A percentile compares a stretch with the other conserved stretches of the same genome.
Evolutionary conservation across 1,140 invertebrate genomes (phyloP).

Genomic region (Cotesia typhae): DNA sequence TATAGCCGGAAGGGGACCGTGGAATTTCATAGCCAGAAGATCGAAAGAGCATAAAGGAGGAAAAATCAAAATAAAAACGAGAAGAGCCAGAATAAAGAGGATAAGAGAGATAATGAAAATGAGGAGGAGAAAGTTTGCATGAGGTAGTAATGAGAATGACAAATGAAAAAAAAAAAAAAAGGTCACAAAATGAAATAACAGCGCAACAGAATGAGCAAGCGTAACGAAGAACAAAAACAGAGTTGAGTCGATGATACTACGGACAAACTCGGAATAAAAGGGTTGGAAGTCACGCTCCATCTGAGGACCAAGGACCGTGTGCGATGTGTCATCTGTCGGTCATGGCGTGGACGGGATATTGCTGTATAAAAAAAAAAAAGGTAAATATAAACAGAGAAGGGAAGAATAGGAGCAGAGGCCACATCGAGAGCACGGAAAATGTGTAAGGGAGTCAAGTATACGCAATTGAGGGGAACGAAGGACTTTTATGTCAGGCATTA

Average conservation of each 20-base stretch:
- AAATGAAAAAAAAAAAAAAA: neutral
- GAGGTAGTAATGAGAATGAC: neutral
- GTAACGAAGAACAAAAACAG: neutral
- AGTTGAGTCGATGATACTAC: neutral
- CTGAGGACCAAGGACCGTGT: neutral
- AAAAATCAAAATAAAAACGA: neutral
- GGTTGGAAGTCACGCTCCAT: conserved; percentile 7
- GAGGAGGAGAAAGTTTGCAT: conserved; percentile 26
- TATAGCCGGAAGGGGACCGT: neutral
- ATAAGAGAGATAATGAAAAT: conserved; percentile 6
- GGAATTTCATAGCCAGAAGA: conserved; percentile 3
- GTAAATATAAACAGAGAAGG: neutral
- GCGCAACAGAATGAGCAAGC: conserved; percentile 9
- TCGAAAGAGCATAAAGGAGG: conserved; percentile 21
- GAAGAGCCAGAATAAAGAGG: conserved; percentile 6
- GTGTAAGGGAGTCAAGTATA: no score
- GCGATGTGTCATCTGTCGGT: neutral
- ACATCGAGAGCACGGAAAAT: no score
- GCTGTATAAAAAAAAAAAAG: neutral
- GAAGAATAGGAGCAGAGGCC: neutral
- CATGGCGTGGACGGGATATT: neutral
- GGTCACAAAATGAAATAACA: conserved; percentile 2
- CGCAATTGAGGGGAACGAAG: no score
- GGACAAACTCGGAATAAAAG: conserved; percentile 1
- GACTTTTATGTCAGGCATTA: no score